phyloP scores from a whole-genome alignment of 2,113 vertebrate genomes.

The Heterochromis multidens region DNA sequence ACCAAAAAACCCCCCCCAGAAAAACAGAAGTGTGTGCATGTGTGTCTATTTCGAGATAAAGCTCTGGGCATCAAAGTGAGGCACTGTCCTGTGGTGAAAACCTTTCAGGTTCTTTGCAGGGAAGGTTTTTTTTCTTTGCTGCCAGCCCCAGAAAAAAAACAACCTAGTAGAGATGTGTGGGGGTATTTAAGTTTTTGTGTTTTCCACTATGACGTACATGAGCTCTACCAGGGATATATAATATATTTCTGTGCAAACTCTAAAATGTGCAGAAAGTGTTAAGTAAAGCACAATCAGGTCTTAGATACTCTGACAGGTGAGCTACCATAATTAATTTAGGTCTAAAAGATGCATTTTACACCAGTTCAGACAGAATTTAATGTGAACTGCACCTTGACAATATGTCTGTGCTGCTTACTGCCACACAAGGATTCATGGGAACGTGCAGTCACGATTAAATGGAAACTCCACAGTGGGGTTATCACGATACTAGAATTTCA shows the following conservation, averaged over 20 bases:
- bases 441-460: background rate
- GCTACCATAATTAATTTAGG: too few relatives aligned
- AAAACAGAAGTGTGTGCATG: background rate
- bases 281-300: too few relatives aligned
- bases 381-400: background rate
- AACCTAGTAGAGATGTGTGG: background rate
- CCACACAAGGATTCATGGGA: background rate
- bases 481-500: background rate
- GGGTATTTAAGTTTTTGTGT: background rate
- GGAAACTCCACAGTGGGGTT: background rate
- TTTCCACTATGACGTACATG: background rate
- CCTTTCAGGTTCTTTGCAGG: background rate
- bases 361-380: background rate
- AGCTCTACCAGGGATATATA: background rate
- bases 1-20: background rate
- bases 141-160: background rate
- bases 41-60: background rate
- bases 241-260: background rate
- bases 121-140: background rate
- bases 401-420: too few relatives aligned
- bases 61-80: background rate
- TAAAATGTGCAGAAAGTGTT: too few relatives aligned
- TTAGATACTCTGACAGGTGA: too few relatives aligned
- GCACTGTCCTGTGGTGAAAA: background rate
- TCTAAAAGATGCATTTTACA: background rate